Conservation (phyloP, 2,113 vertebrate species). For the Leptobrachium ailaonicum region DNA sequence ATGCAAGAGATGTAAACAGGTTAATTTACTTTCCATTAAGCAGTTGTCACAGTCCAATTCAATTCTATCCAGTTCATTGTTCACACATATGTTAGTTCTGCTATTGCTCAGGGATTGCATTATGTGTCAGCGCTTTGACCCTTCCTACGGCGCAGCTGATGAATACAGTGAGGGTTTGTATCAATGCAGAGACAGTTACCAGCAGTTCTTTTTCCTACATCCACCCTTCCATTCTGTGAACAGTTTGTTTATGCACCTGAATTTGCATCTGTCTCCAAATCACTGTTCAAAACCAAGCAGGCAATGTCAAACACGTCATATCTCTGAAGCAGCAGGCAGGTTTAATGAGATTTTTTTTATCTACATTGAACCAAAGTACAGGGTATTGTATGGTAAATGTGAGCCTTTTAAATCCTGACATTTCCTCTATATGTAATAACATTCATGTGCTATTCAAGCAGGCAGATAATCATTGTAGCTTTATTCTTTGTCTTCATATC, state of each 20-base stretch:
- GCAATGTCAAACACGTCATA: not conserved
- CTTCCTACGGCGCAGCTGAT: not conserved
- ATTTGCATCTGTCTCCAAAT: slow-evolving; percentile 11
- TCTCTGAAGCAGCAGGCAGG: slow-evolving; percentile 1
- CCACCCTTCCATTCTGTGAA: slow-evolving; percentile 16
- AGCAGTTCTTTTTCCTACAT: slow-evolving; percentile 20
- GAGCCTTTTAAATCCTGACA: not conserved
- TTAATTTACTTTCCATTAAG: not conserved
- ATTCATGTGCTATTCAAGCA: not conserved
- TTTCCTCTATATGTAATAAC: too few relatives aligned
- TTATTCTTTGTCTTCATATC: too few relatives aligned
- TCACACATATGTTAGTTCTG: not conserved
- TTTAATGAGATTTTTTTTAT: not conserved
- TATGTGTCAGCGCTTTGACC: slow-evolving; percentile 1
- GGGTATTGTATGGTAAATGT: not conserved
- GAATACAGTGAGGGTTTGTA: not conserved
- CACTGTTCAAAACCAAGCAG: slow-evolving; percentile 6
- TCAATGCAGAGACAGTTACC: slow-evolving; percentile 1
- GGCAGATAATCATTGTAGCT: not conserved
- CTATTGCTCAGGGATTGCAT: not conserved
- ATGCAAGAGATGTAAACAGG: not conserved
- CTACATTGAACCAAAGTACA: not conserved
- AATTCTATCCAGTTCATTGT: not conserved
- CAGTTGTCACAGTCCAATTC: not conserved
- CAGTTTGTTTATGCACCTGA: not conserved